phyloP scores from a whole-genome alignment of 2,113 vertebrate species.

The Psephotus haematonotus region DNA sequence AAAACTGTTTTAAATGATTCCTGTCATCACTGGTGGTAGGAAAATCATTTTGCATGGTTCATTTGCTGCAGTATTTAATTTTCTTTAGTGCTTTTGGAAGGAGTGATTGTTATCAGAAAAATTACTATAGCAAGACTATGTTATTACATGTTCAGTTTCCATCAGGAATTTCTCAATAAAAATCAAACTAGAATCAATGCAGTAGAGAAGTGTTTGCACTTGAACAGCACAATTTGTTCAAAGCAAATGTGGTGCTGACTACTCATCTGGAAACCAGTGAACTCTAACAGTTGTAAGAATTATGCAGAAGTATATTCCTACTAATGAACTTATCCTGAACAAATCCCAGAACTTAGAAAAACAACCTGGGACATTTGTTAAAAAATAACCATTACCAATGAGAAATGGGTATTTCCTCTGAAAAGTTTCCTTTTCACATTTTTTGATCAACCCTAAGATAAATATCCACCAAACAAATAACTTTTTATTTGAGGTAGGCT shows the following conservation, averaged over 20 bases:
- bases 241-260: background rate
- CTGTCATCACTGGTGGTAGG: background rate
- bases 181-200: background rate
- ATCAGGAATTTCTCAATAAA: background rate
- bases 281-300: background rate
- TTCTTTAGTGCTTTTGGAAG: constrained; percentile 1
- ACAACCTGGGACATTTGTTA: background rate
- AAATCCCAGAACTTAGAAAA: background rate
- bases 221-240: background rate
- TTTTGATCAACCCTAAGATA: background rate
- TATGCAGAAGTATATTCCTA: background rate
- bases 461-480: background rate
- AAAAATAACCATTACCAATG: background rate
- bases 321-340: background rate
- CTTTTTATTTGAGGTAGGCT: background rate
- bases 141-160: background rate
- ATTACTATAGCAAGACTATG: background rate
- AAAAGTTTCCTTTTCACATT: background rate
- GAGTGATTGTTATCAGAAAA: constrained; percentile 13
- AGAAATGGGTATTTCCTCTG: background rate
- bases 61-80: constrained; percentile 39
- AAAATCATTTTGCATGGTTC: constrained; percentile 45
- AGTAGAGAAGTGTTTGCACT: background rate
- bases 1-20: constrained; percentile 16
- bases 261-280: background rate